Evolutionary conservation across 92 coral and sea anemone species (phyloP).

Genomic region (Pocillopora meandrina): DNA sequence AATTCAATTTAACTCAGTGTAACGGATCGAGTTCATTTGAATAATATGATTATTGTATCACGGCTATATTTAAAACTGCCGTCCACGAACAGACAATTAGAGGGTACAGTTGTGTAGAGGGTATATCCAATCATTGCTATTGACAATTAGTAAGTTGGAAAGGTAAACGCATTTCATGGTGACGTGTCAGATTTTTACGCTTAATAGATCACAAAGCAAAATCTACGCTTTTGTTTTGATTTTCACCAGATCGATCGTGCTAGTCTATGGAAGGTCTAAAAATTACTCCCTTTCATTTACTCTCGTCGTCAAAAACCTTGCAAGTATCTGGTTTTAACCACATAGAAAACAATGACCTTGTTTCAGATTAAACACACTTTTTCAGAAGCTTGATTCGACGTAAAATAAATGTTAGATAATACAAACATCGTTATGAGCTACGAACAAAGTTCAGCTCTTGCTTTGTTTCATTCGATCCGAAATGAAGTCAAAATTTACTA

Average conservation of each 20-base stretch:
- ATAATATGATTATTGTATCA: neutral
- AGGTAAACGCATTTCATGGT: conserved; percentile 61
- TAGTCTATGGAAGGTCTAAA: neutral
- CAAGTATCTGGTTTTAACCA: too few relatives aligned
- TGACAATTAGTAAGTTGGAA: conserved; percentile 20
- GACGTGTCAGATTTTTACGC: conserved; percentile 76
- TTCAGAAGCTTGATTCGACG: too few relatives aligned
- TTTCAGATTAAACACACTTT: too few relatives aligned
- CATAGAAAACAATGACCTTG: too few relatives aligned
- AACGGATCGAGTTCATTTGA: neutral
- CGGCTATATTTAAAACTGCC: conserved; percentile 24
- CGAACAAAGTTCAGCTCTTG: neutral
- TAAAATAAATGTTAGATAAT: too few relatives aligned
- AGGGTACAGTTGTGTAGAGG: conserved; percentile 13
- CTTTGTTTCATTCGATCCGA: neutral
- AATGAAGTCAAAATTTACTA: neutral
- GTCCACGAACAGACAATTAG: neutral
- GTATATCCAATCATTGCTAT: conserved; percentile 22
- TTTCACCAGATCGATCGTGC: neutral
- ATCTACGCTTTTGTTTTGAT: neutral
- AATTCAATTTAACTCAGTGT: too few relatives aligned
- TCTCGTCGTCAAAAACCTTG: too few relatives aligned
- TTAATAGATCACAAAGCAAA: conserved; percentile 31
- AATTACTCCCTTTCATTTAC: neutral
- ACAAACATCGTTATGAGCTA: too few relatives aligned